Evolutionary conservation across 2,113 vertebrate species (phyloP), one percentile per base, ranked within the genome.

Genomic region (Bettongia penicillata): DNA sequence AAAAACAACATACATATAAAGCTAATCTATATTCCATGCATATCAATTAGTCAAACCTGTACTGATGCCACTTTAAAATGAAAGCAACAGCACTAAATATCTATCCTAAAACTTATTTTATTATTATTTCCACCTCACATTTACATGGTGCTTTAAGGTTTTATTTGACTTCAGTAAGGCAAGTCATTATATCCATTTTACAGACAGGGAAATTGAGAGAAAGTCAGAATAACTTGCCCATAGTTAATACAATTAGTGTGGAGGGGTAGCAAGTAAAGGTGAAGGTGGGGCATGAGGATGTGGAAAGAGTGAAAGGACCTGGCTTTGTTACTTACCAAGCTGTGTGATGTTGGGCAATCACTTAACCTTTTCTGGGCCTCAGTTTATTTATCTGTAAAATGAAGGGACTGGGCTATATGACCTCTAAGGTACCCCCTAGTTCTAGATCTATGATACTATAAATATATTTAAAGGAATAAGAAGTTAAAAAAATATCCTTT

Each of bases 21-120:
- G 19, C 19, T 43, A 84, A 84, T 84, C n/a, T 43, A 23, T 8
- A 94, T 57, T 92, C 52, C 61, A 90, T 1, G 8, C 52, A 31
- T 93, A 47, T 37, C 57, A 96, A 89, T 90, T n/a, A 49, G 51
- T 92, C 52, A 31, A 48, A 24, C 6, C 92, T 92, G 89, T 92
- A 51, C 57, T 93, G 94, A 28, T 93, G 23, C 16, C 68, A 84
- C 37, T 84, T 84, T 43, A 84, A 84, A 68, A 84, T 22, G 68
- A 84, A 84, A 84, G n/a, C 68, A n/a, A 77, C n/a, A 77, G 68
- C 16, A n/a, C 37, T 43, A 77, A 43, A 43, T 84, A 84, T 43
- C 43, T 84, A 10, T 37, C 57, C 6, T 23, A 43, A 84, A 43
- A 43, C n/a, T 84, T 84, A 43, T 19, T 8, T 84, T 84, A n/a